A percentile compares a stretch with the other conserved stretches of the same genome.
phyloP scores from a whole-genome alignment of 2,888 invertebrate genomes.

The Muscina levida region DNA sequence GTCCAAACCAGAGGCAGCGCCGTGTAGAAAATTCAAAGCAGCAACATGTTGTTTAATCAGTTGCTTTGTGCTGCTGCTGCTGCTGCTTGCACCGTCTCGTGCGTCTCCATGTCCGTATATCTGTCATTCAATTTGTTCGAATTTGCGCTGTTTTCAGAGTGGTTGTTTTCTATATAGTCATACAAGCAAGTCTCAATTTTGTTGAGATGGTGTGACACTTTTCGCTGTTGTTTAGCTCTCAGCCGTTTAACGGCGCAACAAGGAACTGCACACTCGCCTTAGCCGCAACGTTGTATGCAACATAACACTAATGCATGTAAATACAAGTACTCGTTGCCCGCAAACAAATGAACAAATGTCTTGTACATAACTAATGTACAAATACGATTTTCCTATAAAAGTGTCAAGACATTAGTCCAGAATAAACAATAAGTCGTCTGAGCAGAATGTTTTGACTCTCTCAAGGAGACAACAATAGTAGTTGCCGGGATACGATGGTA shows the following conservation, averaged over 20 bases:
- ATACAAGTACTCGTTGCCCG: neutral
- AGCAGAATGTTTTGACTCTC: conserved; percentile 9
- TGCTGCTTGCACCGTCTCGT: neutral
- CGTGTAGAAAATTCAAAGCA: conserved; percentile 5
- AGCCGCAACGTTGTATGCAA: neutral
- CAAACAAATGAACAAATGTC: conserved; percentile 8
- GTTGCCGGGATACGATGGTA: neutral
- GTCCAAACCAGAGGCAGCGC: conserved; percentile 17
- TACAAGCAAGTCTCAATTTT: too few species aligned
- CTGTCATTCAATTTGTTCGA: conserved; percentile 27
- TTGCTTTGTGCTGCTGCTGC: neutral
- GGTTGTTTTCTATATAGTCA: too few species aligned
- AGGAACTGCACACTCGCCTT: conserved; percentile 3
- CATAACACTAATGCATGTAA: neutral
- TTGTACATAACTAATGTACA: neutral
- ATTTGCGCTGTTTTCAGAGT: conserved; percentile 15
- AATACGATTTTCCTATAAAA: conserved; percentile 18
- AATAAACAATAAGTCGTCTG: conserved; percentile 1
- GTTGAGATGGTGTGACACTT: conserved; percentile 33
- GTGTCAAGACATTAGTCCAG: conserved; percentile 38
- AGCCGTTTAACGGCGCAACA: conserved; percentile 6
- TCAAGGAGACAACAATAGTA: conserved; percentile 12
- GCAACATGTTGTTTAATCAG: conserved; percentile 4
- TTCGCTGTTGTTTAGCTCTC: conserved; percentile 25
- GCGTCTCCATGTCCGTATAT: neutral